Conservation (phyloP, 2,113 vertebrate species). For the Oophaga pumilio region DNA sequence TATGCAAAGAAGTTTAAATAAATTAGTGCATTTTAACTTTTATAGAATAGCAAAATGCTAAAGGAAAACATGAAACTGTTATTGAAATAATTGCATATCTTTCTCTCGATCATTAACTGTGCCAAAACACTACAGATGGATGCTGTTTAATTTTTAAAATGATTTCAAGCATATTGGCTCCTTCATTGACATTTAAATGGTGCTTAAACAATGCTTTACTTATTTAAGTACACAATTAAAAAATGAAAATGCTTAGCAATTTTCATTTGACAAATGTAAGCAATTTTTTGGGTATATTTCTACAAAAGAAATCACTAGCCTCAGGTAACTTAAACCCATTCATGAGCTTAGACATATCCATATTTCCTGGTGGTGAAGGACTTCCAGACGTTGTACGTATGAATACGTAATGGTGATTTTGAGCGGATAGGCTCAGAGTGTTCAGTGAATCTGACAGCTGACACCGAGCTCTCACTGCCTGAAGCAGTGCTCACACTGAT, state of each 20-base stretch:
- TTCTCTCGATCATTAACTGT: background rate
- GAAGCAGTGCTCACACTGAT: too few relatives aligned
- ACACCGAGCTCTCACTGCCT: too few relatives aligned
- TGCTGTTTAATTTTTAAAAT: slow-evolving; percentile 26
- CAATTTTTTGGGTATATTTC: too few relatives aligned
- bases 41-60: background rate
- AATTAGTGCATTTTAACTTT: background rate
- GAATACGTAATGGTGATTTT: too few relatives aligned
- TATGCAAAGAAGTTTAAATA: background rate
- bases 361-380: too few relatives aligned
- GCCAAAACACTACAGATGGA: slow-evolving; percentile 20
- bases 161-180: background rate
- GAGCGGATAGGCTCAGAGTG: too few relatives aligned
- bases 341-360: too few relatives aligned
- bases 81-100: background rate
- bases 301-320: too few relatives aligned
- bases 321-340: too few relatives aligned
- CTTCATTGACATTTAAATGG: background rate
- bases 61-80: background rate
- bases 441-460: too few relatives aligned
- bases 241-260: background rate
- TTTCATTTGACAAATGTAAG: background rate
- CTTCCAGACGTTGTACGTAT: too few relatives aligned
- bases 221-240: background rate
- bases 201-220: slow-evolving; percentile 1